A percentile compares a stretch with the other conserved stretches of the same genome.
These are phyloP conservation scores for Knipowitschia caucasica DNA, from an alignment of 2,797 vertebrate species.

Conservation along the genomic window DNA sequence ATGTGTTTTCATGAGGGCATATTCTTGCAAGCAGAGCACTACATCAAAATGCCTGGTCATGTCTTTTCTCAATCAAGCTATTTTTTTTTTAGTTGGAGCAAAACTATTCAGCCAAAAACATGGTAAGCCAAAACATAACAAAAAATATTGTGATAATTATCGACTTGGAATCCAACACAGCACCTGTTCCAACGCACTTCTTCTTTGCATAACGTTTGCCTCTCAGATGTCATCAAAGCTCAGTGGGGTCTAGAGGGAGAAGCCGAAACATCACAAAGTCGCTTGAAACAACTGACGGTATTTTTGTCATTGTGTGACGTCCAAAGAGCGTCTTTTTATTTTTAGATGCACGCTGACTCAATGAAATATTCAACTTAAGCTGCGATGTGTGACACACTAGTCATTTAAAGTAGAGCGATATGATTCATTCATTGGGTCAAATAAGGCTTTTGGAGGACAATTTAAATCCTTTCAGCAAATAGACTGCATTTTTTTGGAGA, in stretches of 20 bases:
- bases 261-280: not conserved
- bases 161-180: not conserved
- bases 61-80: too few species aligned
- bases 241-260: not conserved
- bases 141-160: not conserved
- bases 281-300: not conserved
- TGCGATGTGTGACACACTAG: not conserved
- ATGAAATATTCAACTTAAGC: slow-evolving; percentile 8
- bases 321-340: not conserved
- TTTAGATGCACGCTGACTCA: slow-evolving; percentile 1
- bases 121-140: too few species aligned
- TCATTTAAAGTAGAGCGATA: not conserved
- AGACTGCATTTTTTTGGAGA: too few species aligned
- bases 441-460: too few species aligned
- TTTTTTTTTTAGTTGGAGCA: too few species aligned
- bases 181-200: not conserved
- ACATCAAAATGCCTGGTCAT: too few species aligned
- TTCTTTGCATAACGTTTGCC: not conserved
- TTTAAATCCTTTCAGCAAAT: too few species aligned
- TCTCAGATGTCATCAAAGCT: not conserved
- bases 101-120: too few species aligned
- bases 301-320: not conserved
- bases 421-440: slow-evolving; percentile 4
- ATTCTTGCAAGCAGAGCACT: too few species aligned
- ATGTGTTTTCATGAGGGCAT: too few species aligned